Evolutionary conservation across 2,797 vertebrate species (phyloP).

Genomic region (Cygnus olor): DNA sequence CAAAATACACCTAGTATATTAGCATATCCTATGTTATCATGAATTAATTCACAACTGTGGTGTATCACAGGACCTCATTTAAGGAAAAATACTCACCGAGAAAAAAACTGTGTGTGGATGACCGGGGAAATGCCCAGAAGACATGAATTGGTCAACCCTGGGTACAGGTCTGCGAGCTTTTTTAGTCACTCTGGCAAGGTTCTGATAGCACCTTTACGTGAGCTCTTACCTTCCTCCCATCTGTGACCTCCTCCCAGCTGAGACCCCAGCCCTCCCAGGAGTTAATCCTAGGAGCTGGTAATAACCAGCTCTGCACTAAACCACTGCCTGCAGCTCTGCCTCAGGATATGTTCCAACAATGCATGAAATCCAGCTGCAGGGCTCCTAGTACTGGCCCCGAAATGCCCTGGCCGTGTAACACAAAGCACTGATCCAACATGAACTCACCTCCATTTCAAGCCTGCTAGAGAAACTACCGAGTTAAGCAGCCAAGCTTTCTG

Average conservation of each 20-base stretch:
- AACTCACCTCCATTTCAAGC: background rate
- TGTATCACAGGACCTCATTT: background rate
- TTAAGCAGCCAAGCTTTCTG: background rate
- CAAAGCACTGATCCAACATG: background rate
- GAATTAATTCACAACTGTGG: background rate
- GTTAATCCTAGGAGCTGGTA: background rate
- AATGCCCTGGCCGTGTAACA: background rate
- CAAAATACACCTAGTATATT: background rate
- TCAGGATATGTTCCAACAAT: background rate
- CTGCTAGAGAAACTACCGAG: background rate
- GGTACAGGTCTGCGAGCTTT: background rate
- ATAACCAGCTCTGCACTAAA: background rate
- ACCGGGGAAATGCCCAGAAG: background rate
- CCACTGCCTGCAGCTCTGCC: background rate
- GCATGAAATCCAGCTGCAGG: background rate
- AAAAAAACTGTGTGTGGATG: background rate
- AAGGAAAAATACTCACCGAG: background rate
- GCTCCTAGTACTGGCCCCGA: background rate
- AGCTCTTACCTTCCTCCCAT: background rate
- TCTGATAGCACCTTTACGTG: background rate
- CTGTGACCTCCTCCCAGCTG: background rate
- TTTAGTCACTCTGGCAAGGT: background rate
- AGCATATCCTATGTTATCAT: background rate
- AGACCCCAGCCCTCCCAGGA: background rate
- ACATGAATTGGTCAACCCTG: background rate